Evolutionary conservation across 2,113 vertebrate genomes (phyloP), one percentile per base, ranked within the genome.

Genomic region (Pygoscelis adeliae): DNA sequence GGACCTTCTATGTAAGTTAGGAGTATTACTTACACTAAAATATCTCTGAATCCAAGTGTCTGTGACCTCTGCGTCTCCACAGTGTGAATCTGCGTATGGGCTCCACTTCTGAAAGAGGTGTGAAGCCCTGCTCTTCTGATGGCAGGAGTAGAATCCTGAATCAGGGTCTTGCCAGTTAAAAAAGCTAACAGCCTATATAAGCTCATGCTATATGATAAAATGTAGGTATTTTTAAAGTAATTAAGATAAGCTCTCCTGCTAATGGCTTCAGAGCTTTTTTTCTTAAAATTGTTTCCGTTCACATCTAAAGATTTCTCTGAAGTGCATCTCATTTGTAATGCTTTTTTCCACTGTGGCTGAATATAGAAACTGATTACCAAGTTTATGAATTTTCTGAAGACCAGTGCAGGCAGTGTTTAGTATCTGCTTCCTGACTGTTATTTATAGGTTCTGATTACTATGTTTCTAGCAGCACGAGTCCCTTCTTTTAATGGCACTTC

Each of bases 361-460:
- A 96, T 96, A 93, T 96, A 97, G 96, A 96, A 97, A 78, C 86
- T 89, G 94, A 97, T 97, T 95, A 97, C 70, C 70, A 93, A 84
- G 87, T 96, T 95, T 44, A 87, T 92, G 80, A 97, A 93, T 97
- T 95, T 97, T 96, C 77, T 87, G 83, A 92, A 94, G 89, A 89
- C 91, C 81, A 93, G 69, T 87, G 72, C 94, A 95, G 73, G 61
- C 91, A 85, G 49, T 65, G 65, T 94, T 95, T 94, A 94, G 70
- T 91, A 96, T 96, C 94, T 97, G 91, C 89, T 95, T 97, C 93
- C 94, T 95, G 95, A 18, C 47, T 74, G 86, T 92, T 96, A 96
- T 95, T 97, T 96, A 87, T 96, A 89, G 87, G 20, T 95, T 89
- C 58, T 96, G 89, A 94, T 97, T 95, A 89, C 87, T 96, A 11